Percentiles rank a stretch among this genome's conserved stretches.
phyloP scores from a whole-genome alignment of 2,888 invertebrate species.

The Chesias legatella region DNA sequence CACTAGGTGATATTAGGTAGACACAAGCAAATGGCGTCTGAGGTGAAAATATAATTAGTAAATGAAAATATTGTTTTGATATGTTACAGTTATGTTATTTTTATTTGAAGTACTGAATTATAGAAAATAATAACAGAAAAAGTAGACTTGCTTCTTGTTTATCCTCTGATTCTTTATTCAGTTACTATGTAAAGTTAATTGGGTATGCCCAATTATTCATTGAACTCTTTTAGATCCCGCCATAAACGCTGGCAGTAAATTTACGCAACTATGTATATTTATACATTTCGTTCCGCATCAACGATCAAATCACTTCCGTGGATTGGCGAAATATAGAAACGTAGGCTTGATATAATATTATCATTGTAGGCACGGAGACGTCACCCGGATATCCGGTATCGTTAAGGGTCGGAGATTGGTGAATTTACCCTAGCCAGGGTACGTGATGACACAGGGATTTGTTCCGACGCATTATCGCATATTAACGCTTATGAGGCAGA shows the following conservation, averaged over 20 bases:
- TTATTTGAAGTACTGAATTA: no score
- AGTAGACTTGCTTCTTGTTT: no score
- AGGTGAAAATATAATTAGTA: no score
- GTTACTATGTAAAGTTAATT: no score
- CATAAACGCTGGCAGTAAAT: no score
- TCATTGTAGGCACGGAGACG: slow-evolving; percentile 24
- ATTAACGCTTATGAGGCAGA: slow-evolving; percentile 27
- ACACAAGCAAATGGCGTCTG: no score
- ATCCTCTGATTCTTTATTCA: no score
- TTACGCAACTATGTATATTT: slow-evolving; percentile 10
- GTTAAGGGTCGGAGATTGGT: slow-evolving; percentile 27
- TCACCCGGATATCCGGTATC: slow-evolving; percentile 27
- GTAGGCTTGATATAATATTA: slow-evolving; percentile 22
- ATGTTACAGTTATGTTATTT: no score
- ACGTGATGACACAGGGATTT: slow-evolving; percentile 26
- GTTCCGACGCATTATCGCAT: slow-evolving; percentile 28
- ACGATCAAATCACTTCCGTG: slow-evolving; percentile 17
- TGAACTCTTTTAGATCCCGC: no score
- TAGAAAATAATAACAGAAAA: no score
- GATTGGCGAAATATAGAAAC: slow-evolving; percentile 16
- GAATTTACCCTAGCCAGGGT: slow-evolving; percentile 23
- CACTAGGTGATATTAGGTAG: no score
- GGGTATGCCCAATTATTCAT: no score
- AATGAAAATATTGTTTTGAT: slow-evolving; percentile 10
- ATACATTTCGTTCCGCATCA: slow-evolving; percentile 14